Conservation (phyloP, 2,113 vertebrate species). For the Paradisaea rubra region DNA sequence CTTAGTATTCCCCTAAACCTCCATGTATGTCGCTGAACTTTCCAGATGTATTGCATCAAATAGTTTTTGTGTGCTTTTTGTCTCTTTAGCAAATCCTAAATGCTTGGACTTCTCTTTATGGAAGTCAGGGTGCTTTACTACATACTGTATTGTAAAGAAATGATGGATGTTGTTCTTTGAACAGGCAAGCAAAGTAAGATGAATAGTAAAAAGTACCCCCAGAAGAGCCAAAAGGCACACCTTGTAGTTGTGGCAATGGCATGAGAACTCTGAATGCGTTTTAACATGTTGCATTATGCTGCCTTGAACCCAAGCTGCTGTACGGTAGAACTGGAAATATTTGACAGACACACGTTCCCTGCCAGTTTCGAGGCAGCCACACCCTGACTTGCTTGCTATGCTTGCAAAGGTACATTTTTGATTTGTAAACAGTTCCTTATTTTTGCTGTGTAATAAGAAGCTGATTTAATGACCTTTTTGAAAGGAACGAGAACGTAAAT, state of each 20-base stretch:
- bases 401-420: background rate
- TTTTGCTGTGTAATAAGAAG: background rate
- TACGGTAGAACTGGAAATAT: constrained; percentile 45
- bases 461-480: background rate
- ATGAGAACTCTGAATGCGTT: constrained; percentile 17
- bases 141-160: background rate
- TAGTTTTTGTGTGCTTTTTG: background rate
- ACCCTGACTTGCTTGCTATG: background rate
- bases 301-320: background rate
- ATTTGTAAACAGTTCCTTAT: constrained; percentile 9
- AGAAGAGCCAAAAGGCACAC: constrained; percentile 25
- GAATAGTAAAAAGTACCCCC: background rate
- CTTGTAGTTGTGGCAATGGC: background rate
- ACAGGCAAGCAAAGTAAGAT: background rate
- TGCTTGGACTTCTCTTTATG: background rate
- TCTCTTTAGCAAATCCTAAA: background rate
- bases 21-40: background rate
- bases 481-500: background rate
- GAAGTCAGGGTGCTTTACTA: background rate
- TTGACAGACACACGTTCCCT: background rate
- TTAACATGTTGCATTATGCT: constrained; percentile 31
- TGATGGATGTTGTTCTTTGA: background rate
- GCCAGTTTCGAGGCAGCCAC: background rate
- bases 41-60: background rate
- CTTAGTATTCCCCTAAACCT: background rate